phyloP scores from a whole-genome alignment of 2,888 invertebrate genomes.

The Thecocarcelia acutangulata region DNA sequence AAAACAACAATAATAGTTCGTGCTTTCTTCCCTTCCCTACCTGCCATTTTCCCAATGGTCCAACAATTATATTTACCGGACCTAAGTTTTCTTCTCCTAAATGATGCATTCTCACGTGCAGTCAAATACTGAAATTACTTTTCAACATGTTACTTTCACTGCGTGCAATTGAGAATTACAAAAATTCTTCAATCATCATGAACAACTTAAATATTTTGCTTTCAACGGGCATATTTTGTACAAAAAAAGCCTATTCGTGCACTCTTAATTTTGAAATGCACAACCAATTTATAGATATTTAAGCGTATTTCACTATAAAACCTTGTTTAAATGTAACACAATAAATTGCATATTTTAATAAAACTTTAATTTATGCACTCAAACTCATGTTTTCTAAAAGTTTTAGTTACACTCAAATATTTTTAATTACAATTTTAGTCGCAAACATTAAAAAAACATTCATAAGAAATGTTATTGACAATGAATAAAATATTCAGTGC shows the following conservation, averaged over 20 bases:
- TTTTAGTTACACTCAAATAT: neutral
- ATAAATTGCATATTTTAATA: neutral
- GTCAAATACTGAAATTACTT: too few species aligned
- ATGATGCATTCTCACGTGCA: too few species aligned
- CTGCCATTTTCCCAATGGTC: too few species aligned
- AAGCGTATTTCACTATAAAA: neutral
- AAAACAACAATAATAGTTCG: too few species aligned
- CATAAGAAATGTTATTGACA: conserved; percentile 26
- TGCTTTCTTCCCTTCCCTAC: too few species aligned
- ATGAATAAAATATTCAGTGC: conserved; percentile 37
- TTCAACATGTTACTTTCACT: too few species aligned
- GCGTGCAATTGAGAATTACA: too few species aligned
- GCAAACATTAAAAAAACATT: neutral
- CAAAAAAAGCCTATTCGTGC: neutral
- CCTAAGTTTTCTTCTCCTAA: too few species aligned
- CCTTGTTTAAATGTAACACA: conserved; percentile 32
- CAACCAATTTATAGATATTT: neutral
- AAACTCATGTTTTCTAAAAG: conserved; percentile 6
- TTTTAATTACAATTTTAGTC: conserved; percentile 23
- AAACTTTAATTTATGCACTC: conserved; percentile 34
- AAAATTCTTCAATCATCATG: neutral
- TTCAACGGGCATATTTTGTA: neutral
- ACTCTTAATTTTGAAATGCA: neutral
- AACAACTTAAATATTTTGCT: neutral
- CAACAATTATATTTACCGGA: too few species aligned